These are phyloP conservation scores for Falcaria lacertinaria DNA, from an alignment of 2,888 invertebrate genomes.

Conservation along the genomic window DNA sequence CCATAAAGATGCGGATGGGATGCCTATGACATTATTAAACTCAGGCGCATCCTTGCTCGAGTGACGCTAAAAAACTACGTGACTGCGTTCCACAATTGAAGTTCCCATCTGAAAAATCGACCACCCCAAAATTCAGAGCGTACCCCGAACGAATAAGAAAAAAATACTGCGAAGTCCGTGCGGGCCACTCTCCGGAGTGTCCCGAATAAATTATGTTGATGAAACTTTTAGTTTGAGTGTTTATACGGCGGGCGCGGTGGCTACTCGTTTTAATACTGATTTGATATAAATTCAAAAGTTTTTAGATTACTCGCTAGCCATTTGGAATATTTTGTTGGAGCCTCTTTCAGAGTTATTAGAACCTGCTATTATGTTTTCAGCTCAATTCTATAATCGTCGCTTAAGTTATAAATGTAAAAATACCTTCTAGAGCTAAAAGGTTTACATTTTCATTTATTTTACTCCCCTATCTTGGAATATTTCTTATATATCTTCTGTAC, in stretches of 20 bases:
- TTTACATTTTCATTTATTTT: too few relatives aligned
- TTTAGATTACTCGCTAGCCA: constrained; percentile 13
- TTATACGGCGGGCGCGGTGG: constrained; percentile 31
- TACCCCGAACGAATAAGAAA: constrained; percentile 58
- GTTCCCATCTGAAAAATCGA: constrained; percentile 55
- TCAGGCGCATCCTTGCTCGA: constrained; percentile 64
- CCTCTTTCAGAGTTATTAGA: neutral
- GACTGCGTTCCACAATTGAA: constrained; percentile 63
- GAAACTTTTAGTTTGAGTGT: constrained; percentile 64
- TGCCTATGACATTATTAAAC: constrained; percentile 71
- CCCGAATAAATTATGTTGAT: constrained; percentile 75
- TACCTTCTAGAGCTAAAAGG: too few relatives aligned
- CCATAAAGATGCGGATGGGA: constrained; percentile 26
- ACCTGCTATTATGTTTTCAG: neutral
- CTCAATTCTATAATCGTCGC: neutral
- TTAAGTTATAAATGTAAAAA: too few relatives aligned
- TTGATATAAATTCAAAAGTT: constrained; percentile 43
- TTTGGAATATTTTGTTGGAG: constrained; percentile 1
- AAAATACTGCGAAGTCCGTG: constrained; percentile 52
- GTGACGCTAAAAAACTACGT: constrained; percentile 71
- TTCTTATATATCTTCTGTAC: too few relatives aligned
- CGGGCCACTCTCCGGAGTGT: constrained; percentile 52
- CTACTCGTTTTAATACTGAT: constrained; percentile 44
- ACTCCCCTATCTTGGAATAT: too few relatives aligned
- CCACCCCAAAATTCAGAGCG: constrained; percentile 51